Evolutionary conservation across 2,888 invertebrate species (phyloP).

Genomic region (Actias luna): DNA sequence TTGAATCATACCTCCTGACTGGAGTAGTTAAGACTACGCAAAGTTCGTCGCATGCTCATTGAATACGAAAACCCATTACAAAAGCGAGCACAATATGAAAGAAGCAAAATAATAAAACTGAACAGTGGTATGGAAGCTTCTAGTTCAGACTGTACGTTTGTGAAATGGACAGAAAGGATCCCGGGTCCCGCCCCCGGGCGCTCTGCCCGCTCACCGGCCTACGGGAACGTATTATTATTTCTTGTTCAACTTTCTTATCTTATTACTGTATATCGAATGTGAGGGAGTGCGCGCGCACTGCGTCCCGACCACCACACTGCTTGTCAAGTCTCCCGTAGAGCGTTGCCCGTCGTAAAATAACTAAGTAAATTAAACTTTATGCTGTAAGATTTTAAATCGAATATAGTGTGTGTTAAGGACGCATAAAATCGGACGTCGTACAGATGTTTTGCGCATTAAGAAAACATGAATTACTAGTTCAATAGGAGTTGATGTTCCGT

Average conservation of each 20-base stretch:
- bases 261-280: conserved; percentile 45
- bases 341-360: conserved; percentile 13
- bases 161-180: background rate
- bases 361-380: background rate
- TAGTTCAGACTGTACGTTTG: background rate
- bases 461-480: conserved; percentile 60
- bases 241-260: conserved; percentile 28
- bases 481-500: conserved; percentile 35
- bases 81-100: too few relatives aligned
- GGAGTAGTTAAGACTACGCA: too few relatives aligned
- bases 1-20: too few relatives aligned
- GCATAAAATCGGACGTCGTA: conserved; percentile 36
- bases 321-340: conserved; percentile 23
- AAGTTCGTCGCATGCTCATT: too few relatives aligned
- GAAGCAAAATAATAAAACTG: background rate
- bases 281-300: conserved; percentile 34
- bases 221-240: conserved; percentile 12
- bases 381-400: conserved; percentile 12
- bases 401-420: conserved; percentile 16
- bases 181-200: background rate
- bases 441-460: conserved; percentile 58
- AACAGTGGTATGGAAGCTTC: background rate
- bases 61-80: too few relatives aligned
- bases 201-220: background rate
- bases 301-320: conserved; percentile 13